phyloP scores from a whole-genome alignment of 2,888 invertebrate species.

The Leptothorax acervorum region DNA sequence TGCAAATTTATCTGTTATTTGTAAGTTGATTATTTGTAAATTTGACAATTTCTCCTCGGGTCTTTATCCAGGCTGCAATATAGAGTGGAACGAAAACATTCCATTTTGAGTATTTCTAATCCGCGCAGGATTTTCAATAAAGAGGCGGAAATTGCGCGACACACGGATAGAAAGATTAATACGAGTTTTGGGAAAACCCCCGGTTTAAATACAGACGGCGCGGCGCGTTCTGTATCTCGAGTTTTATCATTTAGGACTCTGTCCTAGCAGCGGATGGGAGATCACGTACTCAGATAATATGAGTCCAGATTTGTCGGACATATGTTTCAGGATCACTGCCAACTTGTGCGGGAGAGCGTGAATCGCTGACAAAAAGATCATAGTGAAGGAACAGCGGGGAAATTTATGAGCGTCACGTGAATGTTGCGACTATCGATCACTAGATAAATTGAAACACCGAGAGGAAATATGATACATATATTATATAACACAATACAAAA shows the following conservation, averaged over 20 bases:
- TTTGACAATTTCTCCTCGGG: neutral
- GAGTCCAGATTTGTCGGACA: slow-evolving; percentile 35
- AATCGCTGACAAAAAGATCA: slow-evolving; percentile 18
- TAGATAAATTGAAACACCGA: neutral
- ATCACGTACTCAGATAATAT: slow-evolving; percentile 54
- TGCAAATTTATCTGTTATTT: neutral
- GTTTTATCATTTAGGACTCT: slow-evolving; percentile 31
- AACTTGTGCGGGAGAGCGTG: slow-evolving; percentile 19
- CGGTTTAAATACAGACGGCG: slow-evolving; percentile 8
- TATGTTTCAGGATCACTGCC: slow-evolving; percentile 53
- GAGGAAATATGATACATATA: neutral
- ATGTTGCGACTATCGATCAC: slow-evolving; percentile 12
- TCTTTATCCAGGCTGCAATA: neutral
- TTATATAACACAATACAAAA: neutral
- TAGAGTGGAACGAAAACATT: neutral
- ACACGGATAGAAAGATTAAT: slow-evolving; percentile 16
- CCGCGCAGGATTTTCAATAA: neutral
- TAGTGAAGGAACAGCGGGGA: neutral
- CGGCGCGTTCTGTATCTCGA: neutral
- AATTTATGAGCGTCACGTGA: slow-evolving; percentile 26
- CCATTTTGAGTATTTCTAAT: slow-evolving; percentile 6
- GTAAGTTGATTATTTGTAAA: slow-evolving; percentile 1
- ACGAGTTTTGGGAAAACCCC: neutral
- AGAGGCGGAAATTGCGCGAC: slow-evolving; percentile 17
- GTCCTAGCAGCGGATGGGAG: slow-evolving; percentile 12